Percentiles rank a stretch among this genome's conserved stretches.
Conservation (phyloP, 2,797 vertebrate genomes). For the Tauraco hartlaubi region DNA sequence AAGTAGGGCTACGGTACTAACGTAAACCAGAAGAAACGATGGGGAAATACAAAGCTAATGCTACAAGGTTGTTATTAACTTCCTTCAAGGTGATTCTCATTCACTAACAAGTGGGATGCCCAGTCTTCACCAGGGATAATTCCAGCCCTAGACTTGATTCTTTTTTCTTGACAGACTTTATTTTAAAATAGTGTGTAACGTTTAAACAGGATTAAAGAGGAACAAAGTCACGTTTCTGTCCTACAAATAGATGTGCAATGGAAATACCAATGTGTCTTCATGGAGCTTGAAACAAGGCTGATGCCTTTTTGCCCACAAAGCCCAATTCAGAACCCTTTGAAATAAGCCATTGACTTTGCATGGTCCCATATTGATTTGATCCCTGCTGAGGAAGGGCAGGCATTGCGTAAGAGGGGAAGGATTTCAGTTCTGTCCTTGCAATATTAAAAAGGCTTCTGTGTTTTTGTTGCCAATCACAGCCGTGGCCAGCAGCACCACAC, state of each 20-base stretch:
- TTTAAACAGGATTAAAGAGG: slow-evolving; percentile 3
- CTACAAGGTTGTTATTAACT: neutral
- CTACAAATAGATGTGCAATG: neutral
- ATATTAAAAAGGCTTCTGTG: slow-evolving; percentile 47
- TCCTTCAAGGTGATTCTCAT: neutral
- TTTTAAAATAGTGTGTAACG: neutral
- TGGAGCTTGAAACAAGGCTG: neutral
- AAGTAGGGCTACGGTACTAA: neutral
- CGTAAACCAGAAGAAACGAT: neutral
- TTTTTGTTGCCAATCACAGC: neutral
- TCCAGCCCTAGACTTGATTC: neutral
- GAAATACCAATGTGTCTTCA: neutral
- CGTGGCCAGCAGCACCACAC: neutral
- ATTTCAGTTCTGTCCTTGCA: slow-evolving; percentile 18
- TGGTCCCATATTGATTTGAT: slow-evolving; percentile 38
- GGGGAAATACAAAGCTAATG: neutral
- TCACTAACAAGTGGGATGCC: neutral
- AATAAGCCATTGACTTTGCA: slow-evolving; percentile 39
- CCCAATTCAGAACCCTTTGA: slow-evolving; percentile 29
- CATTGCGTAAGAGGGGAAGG: slow-evolving; percentile 21
- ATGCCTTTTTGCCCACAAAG: slow-evolving; percentile 50
- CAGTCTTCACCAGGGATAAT: neutral
- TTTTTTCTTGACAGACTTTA: neutral
- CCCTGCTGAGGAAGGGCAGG: slow-evolving; percentile 13
- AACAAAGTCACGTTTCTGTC: neutral